Percentiles rank a stretch among this genome's conserved stretches.
phyloP scores from a whole-genome alignment of 2,888 invertebrate species.

The Pheosia gnoma region DNA sequence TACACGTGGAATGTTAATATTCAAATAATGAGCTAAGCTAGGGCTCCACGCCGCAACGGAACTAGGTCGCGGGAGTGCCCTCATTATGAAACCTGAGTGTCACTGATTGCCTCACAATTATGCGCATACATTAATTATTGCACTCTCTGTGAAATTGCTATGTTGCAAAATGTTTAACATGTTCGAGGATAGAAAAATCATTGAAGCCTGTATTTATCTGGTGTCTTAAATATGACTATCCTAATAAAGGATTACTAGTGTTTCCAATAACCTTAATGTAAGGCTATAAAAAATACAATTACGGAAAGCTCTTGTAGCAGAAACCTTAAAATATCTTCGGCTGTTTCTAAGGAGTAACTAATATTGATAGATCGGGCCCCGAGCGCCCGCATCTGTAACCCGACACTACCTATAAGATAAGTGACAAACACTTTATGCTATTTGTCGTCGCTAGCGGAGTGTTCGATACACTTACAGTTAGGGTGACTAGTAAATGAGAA shows the following conservation, averaged over 20 bases:
- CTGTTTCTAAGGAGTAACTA: not conserved
- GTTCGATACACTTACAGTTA: slow-evolving; percentile 24
- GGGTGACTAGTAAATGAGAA: slow-evolving; percentile 8
- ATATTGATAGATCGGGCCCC: slow-evolving; percentile 7
- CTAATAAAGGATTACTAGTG: too few relatives aligned
- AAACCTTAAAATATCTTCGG: not conserved
- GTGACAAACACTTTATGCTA: slow-evolving; percentile 17
- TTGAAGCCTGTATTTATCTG: too few relatives aligned
- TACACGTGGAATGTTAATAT: not conserved
- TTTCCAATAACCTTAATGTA: too few relatives aligned
- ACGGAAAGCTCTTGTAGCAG: too few relatives aligned
- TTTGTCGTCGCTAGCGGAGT: slow-evolving; percentile 3
- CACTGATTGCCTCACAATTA: slow-evolving; percentile 19
- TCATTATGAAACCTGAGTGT: slow-evolving; percentile 26
- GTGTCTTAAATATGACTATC: too few relatives aligned
- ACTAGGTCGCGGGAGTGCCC: slow-evolving; percentile 14
- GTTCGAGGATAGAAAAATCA: too few relatives aligned
- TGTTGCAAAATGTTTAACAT: not conserved
- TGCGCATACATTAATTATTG: slow-evolving; percentile 4
- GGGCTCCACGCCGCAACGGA: not conserved
- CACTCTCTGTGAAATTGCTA: not conserved
- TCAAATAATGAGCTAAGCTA: slow-evolving; percentile 7
- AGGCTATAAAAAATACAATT: too few relatives aligned
- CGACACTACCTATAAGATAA: slow-evolving; percentile 26
- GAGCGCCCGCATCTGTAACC: slow-evolving; percentile 22